Evolutionary conservation across 2,888 invertebrate species (phyloP).

Genomic region (Netelia fuscicornis): DNA sequence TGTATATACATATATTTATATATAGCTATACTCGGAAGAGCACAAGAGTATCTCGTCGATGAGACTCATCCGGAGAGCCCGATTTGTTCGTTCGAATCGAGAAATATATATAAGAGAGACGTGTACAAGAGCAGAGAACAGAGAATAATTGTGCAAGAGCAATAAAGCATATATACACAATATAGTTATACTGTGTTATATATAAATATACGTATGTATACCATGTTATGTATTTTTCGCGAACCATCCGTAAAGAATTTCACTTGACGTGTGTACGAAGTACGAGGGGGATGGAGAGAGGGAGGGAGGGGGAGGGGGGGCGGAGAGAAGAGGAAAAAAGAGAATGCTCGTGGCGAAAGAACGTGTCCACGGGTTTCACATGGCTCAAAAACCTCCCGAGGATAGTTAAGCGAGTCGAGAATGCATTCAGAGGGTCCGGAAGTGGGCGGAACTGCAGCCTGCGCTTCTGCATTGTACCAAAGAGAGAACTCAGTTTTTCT

Average conservation of each 20-base stretch:
- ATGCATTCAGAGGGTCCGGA: slow-evolving; percentile 83
- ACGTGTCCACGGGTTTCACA: slow-evolving; percentile 80
- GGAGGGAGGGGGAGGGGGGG: slow-evolving; percentile 23
- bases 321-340: slow-evolving; percentile 71
- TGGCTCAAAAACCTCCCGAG: slow-evolving; percentile 81
- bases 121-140: slow-evolving; percentile 22
- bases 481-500: slow-evolving; percentile 76
- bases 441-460: slow-evolving; percentile 84
- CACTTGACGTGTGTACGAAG: slow-evolving; percentile 47
- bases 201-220: neutral
- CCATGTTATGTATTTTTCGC: slow-evolving; percentile 38
- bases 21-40: slow-evolving; percentile 8
- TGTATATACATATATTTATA: neutral
- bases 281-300: neutral
- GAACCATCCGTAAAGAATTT: slow-evolving; percentile 48
- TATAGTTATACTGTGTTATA: neutral
- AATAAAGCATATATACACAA: slow-evolving; percentile 17
- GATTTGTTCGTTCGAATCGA: slow-evolving; percentile 55
- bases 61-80: slow-evolving; percentile 42
- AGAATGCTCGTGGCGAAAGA: slow-evolving; percentile 73
- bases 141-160: slow-evolving; percentile 46
- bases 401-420: slow-evolving; percentile 83
- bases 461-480: slow-evolving; percentile 80
- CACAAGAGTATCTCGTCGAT: slow-evolving; percentile 44
- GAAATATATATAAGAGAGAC: slow-evolving; percentile 39